These are phyloP conservation scores for Opisthograptis luteolata DNA, from an alignment of 2,888 invertebrate genomes.

Conservation along the genomic window DNA sequence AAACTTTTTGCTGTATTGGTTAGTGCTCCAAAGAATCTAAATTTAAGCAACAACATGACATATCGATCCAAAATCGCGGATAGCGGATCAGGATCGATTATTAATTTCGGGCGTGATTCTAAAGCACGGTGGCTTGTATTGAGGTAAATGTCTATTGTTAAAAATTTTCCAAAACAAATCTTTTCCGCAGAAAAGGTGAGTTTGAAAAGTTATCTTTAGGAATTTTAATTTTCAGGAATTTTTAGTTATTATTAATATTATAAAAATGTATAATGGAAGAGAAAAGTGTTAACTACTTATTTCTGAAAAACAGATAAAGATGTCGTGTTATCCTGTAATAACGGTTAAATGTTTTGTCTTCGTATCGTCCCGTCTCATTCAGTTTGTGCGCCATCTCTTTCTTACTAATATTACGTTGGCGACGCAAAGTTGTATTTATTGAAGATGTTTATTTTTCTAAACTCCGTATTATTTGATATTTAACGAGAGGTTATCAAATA, in stretches of 20 bases:
- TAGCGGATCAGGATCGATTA: no score
- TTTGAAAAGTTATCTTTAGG: no score
- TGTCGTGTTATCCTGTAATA: not conserved
- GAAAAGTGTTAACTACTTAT: conserved; percentile 24
- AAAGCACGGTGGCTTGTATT: no score
- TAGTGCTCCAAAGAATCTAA: no score
- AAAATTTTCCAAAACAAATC: no score
- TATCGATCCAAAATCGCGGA: no score
- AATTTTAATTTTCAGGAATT: conserved; percentile 12
- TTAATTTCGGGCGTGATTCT: no score
- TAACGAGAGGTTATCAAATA: conserved; percentile 66
- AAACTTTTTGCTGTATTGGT: no score
- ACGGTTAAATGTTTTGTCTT: conserved; percentile 25
- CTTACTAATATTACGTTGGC: conserved; percentile 32
- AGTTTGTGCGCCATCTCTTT: conserved; percentile 29
- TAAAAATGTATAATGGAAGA: conserved; percentile 27
- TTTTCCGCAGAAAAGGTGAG: no score
- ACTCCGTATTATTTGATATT: conserved; percentile 61
- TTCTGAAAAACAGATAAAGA: not conserved
- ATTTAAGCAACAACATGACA: no score
- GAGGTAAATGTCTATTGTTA: no score
- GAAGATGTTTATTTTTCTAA: conserved; percentile 81
- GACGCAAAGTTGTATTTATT: conserved; percentile 68
- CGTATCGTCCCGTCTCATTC: conserved; percentile 22
- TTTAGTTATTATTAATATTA: conserved; percentile 29